These are phyloP conservation scores for Lutraria rhynchaena DNA, from an alignment of 1,140 invertebrate genomes.

Conservation along the genomic window DNA sequence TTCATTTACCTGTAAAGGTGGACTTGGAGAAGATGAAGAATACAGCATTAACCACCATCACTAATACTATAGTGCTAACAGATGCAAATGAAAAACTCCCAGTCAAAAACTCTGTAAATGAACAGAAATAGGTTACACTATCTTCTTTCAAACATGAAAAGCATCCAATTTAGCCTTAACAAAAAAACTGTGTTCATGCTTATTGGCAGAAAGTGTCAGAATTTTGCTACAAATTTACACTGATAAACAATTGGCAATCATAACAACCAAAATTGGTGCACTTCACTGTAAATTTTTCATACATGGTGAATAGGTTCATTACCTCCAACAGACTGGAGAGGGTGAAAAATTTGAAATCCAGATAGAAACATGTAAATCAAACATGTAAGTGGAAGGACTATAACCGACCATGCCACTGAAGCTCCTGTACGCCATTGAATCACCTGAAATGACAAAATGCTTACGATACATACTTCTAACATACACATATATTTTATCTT, in stretches of 20 bases:
- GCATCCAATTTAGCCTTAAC: too few species aligned
- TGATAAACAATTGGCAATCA: too few species aligned
- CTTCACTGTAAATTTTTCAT: too few species aligned
- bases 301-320: background rate
- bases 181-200: too few species aligned
- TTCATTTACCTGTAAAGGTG: slow-evolving; percentile 48
- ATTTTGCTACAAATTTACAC: too few species aligned
- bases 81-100: slow-evolving; percentile 41
- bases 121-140: too few species aligned
- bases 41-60: slow-evolving; percentile 22
- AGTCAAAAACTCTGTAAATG: slow-evolving; percentile 50
- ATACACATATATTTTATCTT: too few species aligned
- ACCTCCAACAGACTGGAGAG: slow-evolving; percentile 61
- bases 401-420: slow-evolving; percentile 58
- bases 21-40: slow-evolving; percentile 26
- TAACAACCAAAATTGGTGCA: too few species aligned
- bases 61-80: background rate
- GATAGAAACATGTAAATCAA: slow-evolving; percentile 43
- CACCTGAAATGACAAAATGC: slow-evolving; percentile 60
- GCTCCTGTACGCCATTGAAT: slow-evolving; percentile 62
- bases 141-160: too few species aligned
- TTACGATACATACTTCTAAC: too few species aligned
- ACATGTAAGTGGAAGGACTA: slow-evolving; percentile 48
- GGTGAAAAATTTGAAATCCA: slow-evolving; percentile 55
- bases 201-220: too few species aligned